Conservation (phyloP, 2,113 vertebrate species). For the Pluvianellus socialis region DNA sequence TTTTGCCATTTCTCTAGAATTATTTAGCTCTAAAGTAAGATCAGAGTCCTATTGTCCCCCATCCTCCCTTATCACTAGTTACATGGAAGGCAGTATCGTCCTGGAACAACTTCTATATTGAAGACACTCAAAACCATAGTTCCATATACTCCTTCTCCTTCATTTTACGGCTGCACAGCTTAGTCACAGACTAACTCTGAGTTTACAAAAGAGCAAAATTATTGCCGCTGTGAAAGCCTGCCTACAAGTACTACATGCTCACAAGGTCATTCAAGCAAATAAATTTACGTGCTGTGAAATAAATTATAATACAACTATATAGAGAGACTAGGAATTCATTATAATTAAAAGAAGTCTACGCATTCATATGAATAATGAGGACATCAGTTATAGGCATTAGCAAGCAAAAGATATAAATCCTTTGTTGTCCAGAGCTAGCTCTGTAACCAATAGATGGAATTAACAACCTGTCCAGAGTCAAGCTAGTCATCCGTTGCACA, state of each 20-base stretch:
- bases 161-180: neutral
- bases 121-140: neutral
- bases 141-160: neutral
- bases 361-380: neutral
- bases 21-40: neutral
- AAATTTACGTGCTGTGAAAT: neutral
- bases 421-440: neutral
- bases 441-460: neutral
- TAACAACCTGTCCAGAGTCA: neutral
- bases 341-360: neutral
- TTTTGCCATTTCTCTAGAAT: neutral
- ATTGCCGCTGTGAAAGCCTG: neutral
- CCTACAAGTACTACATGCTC: neutral
- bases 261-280: neutral
- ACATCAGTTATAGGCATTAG: neutral
- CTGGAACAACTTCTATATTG: neutral
- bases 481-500: neutral
- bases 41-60: neutral
- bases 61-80: neutral
- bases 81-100: neutral
- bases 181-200: neutral
- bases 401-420: neutral
- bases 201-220: neutral
- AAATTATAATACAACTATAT: neutral
- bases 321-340: neutral